Conservation (phyloP, 2,797 vertebrate genomes). For the Nasua narica region DNA sequence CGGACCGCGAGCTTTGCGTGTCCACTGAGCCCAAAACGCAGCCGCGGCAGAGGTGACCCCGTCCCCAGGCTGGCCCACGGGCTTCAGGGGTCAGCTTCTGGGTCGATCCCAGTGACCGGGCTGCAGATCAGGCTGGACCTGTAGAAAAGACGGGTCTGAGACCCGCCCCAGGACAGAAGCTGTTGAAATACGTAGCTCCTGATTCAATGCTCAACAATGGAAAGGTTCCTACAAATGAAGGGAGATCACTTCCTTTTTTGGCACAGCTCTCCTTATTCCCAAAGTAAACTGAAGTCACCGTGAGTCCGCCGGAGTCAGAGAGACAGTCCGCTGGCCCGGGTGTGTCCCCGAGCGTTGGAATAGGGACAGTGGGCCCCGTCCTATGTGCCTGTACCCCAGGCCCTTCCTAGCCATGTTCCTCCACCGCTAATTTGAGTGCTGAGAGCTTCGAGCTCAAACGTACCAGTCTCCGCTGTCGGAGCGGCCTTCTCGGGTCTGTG, state of each 20-base stretch:
- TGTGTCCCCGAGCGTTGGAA: not conserved
- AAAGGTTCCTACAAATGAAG: not conserved
- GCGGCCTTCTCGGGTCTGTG: not conserved
- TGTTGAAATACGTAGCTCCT: not conserved
- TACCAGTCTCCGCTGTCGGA: too few relatives aligned
- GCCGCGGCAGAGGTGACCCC: fast-evolving
- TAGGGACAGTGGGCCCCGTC: fast-evolving
- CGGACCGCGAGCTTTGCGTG: fast-evolving
- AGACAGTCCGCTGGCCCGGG: not conserved
- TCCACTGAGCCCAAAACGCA: fast-evolving
- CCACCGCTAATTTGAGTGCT: fast-evolving
- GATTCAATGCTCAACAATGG: not conserved
- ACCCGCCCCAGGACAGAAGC: not conserved
- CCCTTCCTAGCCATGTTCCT: not conserved
- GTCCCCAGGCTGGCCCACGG: fast-evolving
- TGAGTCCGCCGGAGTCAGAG: not conserved
- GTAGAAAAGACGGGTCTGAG: too few relatives aligned
- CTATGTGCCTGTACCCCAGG: not conserved
- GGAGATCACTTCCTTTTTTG: fast-evolving
- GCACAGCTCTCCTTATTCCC: not conserved
- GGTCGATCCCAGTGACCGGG: fast-evolving
- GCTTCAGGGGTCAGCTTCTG: fast-evolving
- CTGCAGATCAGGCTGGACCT: not conserved
- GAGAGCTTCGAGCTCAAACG: not conserved
- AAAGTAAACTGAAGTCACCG: not conserved